Base-by-base conservation (phyloP, 37 sponge, comb jelly and placozoan species). In the Bolinopsis microptera region DNA sequence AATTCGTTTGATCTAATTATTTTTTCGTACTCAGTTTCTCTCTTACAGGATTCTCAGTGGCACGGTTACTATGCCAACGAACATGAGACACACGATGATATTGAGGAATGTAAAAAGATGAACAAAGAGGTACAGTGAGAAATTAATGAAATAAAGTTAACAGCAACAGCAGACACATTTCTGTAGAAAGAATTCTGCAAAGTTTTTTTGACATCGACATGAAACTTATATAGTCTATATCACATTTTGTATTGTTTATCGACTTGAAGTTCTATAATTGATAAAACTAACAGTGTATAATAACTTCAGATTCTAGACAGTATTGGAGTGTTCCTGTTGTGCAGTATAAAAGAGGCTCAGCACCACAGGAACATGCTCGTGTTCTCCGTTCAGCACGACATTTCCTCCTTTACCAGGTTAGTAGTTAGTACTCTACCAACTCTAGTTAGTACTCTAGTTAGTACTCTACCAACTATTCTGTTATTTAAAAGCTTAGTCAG, bases 291-390 rank as follows among this genome's bases (percentile, higher is more conserved):
- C n/a, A n/a, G n/a, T 48, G 61, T 48, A 48, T 18, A 18, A 18
- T 48, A 48, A 48, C 61, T 41, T 41, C 90, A 86, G 90, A 86
- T 86, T 30, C 61, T 86, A 3, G 90, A 86, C 36, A 86, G 90
- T 86, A 86, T 86, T 24, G 90, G 90, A 86, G 41, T 86, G n/a
- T 41, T 86, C 25, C 27, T 86, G 40, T 31, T 86, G 13, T 86
- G 90, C 61, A 86, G 90, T 23, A 41, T 86, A 38, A 86, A 28
- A 3, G 48, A 86, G 26, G 90, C 90, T 38, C 36, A 86, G 26
- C 90, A 86, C 28, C 90, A 86, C 90, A 86, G 36, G 26, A 86
- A 86, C 61, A 41, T 86, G 90, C 34, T 86, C 24, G 90, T 38
- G 0, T 86, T 86, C 61, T 33, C 90, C 27, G 39, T 86, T 86